Evolutionary conservation across 2,113 vertebrate species (phyloP), one percentile per base, ranked within the genome.

Genomic region (Egretta garzetta): DNA sequence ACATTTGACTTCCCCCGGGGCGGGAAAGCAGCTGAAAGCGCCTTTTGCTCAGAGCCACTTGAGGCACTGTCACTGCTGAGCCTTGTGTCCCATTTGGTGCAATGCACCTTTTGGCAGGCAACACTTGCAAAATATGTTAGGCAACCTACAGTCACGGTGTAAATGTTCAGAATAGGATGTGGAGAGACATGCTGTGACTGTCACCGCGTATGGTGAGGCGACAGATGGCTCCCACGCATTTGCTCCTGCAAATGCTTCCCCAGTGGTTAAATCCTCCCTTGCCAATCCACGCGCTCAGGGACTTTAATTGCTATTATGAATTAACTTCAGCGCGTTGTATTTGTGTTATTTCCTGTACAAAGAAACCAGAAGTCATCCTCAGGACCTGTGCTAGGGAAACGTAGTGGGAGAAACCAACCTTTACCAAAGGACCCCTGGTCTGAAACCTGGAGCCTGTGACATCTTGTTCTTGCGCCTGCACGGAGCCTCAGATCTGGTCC

Each of bases 221-320:
- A 88, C 96, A 97, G 95, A 97, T 92, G 92, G 96, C 80, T 97
- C 72, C 63, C 73, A 80, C 85, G 80, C 83, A 5, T 80, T 92
- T 80, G 64, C 72, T 90, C 85, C 92, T 77, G 79, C 32, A 88
- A 93, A 81, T 14, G 74, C 66, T 80, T 68, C 90, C 82, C 74
- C 66, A 18, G 85, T 16, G 82, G 55, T 49, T 67, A 27, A 27
- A 43, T 45, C 43, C 80, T 86, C 71, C 82, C 85, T 33, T 17
- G 64, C 73, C 33, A 47, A 53, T 66, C 72, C 37, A 2, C 19
- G 12, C 71, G 70, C 92, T 41, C 6, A 1, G 59, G 56, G 74
- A 6, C 26, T n/a, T 62, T 52, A 53, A 72, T 37, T 63, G 71
- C 33, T 64, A 1, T n/a, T 37, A 24, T 28, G 81, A 64, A 81